Base-by-base conservation (phyloP, 2,888 invertebrate species). In the Ligdia adustata region DNA sequence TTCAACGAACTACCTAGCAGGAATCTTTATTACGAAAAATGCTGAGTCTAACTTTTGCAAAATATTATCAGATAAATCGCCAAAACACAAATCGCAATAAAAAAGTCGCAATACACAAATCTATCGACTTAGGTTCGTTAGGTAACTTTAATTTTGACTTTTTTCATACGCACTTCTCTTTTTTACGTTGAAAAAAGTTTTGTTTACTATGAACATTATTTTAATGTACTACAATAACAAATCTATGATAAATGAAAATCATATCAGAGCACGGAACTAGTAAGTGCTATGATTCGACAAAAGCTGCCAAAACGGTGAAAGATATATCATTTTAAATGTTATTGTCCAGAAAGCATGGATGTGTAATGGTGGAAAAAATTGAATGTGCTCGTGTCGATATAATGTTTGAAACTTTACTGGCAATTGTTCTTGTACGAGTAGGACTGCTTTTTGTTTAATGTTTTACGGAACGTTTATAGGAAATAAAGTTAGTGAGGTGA, bases 241-340 rank as follows among this genome's bases (percentile, higher is more conserved):
- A 69, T 65, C 60, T 64, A 6, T 27, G 27, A 27, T 11, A 2
- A 57, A 56, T 37, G n/a, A 27, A 26, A 37, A 26, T 27, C 9
- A 37, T 12, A 35, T 27, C 28, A 15, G 15, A 13, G n/a, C 9
- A 14, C n/a, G 40, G 55, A 54, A 59, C 64, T 62, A 37, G 20
- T 67, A 63, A 70, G 64, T 69, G 65, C 57, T 62, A 63, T 62
- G 63, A 68, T 66, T 42, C 15, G 14, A 7, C 26, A 11, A 9
- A 32, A 55, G 58, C 54, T 60, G 69, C 67, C 65, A 70, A 69
- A 74, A 69, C 60, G 69, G 64, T 61, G 59, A 65, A 66, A 64
- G 64, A 69, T 69, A 66, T 66, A 67, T 62, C 58, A 38, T 48
- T 32, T 31, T 27, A 42, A 42, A 38, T 42, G 37, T 32, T 48